phyloP scores from a whole-genome alignment of 2,797 vertebrate species.

The Typhlichthys subterraneus region DNA sequence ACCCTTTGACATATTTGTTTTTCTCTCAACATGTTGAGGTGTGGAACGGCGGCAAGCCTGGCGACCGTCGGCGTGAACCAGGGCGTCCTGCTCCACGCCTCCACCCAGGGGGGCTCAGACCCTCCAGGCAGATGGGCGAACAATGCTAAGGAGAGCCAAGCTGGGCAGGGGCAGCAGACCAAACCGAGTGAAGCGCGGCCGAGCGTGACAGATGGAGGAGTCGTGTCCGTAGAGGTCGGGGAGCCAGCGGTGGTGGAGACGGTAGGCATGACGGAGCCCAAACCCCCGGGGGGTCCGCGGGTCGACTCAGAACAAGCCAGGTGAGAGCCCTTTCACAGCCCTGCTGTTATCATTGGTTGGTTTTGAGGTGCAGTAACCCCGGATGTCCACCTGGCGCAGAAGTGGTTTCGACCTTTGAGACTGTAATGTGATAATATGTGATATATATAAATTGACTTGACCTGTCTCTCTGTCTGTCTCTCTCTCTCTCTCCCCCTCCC shows the following conservation, averaged over 20 bases:
- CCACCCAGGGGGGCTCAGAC: conserved; percentile 29
- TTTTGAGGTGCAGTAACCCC: not conserved
- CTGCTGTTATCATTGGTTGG: conserved; percentile 11
- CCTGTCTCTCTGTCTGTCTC: not conserved
- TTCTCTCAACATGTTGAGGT: conserved; percentile 58
- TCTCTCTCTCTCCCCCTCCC: not conserved
- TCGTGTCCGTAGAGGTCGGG: conserved; percentile 29
- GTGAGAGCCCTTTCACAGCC: conserved; percentile 45
- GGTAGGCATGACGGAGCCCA: conserved; percentile 42
- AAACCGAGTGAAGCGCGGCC: conserved; percentile 28
- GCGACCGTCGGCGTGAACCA: conserved; percentile 67
- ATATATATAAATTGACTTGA: too few relatives aligned
- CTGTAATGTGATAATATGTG: too few relatives aligned
- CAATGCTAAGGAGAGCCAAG: not conserved
- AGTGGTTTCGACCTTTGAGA: too few relatives aligned
- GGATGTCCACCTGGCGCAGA: too few relatives aligned
- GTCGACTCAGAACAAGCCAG: conserved; percentile 49
- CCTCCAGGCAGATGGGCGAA: not conserved
- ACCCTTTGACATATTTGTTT: not conserved
- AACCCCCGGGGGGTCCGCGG: conserved; percentile 54
- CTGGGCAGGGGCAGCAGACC: conserved; percentile 35
- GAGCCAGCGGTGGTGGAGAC: conserved; percentile 34
- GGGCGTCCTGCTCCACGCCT: conserved; percentile 27
- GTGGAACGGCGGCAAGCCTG: conserved; percentile 78
- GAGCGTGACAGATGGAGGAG: conserved; percentile 47